A percentile compares a stretch with the other conserved stretches of the same genome.
Conservation (phyloP, 2,113 vertebrate species). For the Oreotragus oreotragus region DNA sequence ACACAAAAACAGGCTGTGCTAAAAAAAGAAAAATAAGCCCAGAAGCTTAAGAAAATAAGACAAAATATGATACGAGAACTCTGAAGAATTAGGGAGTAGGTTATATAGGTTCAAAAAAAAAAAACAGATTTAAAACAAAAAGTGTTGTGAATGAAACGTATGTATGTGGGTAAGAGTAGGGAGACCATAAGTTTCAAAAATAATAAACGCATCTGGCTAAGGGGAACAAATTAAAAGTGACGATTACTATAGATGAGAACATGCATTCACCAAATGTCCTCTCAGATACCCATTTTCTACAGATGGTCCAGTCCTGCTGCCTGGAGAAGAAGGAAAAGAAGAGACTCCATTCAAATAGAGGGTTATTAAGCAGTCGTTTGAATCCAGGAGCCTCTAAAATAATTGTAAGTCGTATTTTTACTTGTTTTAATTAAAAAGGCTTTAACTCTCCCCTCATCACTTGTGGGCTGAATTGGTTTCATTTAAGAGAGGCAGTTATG, state of each 20-base stretch:
- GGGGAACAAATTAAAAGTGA: not conserved
- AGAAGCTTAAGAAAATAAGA: not conserved
- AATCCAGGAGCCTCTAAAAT: slow-evolving; percentile 61
- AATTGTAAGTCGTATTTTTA: slow-evolving; percentile 70
- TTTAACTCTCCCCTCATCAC: slow-evolving; percentile 76
- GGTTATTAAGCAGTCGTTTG: slow-evolving; percentile 41
- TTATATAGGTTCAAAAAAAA: not conserved
- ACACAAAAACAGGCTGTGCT: not conserved
- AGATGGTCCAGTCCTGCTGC: not conserved
- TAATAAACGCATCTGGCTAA: not conserved
- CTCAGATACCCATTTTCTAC: not conserved
- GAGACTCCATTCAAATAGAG: not conserved
- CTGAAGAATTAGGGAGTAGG: not conserved
- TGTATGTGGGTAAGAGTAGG: not conserved
- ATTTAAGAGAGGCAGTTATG: slow-evolving; percentile 79
- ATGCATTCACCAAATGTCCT: not conserved
- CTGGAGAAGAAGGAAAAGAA: not conserved
- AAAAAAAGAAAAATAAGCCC: not conserved
- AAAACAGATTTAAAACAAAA: not conserved
- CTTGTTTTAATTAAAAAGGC: slow-evolving; percentile 73
- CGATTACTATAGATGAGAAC: not conserved
- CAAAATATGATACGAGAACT: not conserved
- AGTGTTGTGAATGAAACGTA: not conserved
- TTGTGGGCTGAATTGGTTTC: slow-evolving; percentile 77
- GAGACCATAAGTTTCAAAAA: not conserved